phyloP scores from a whole-genome alignment of 2,797 vertebrate species.

The Fundulus diaphanus region DNA sequence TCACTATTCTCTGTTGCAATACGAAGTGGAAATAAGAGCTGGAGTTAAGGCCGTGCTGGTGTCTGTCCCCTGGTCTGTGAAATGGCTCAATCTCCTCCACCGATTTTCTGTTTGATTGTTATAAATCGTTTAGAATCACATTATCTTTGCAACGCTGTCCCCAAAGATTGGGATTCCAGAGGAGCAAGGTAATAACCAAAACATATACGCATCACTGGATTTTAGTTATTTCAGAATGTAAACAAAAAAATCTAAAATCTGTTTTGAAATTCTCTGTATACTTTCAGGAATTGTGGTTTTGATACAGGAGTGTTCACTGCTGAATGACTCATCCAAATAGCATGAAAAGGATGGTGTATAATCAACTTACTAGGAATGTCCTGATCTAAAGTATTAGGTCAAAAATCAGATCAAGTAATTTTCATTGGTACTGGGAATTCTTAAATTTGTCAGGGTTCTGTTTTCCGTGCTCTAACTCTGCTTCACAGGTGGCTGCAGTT shows the following conservation, averaged over 20 bases:
- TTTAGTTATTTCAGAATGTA: neutral
- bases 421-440: too few species aligned
- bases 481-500: too few species aligned
- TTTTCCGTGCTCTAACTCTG: too few species aligned
- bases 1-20: conserved; percentile 74
- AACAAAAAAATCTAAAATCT: neutral
- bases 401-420: too few species aligned
- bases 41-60: conserved; percentile 66
- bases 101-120: conserved; percentile 68
- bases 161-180: conserved; percentile 37
- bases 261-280: too few species aligned
- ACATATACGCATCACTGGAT: neutral
- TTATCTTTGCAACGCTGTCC: conserved; percentile 65
- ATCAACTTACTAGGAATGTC: too few species aligned
- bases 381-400: too few species aligned
- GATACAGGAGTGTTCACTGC: too few species aligned
- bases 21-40: conserved; percentile 70
- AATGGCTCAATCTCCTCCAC: conserved; percentile 72
- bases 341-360: too few species aligned
- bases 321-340: too few species aligned
- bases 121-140: conserved; percentile 75
- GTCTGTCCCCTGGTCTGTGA: conserved; percentile 72
- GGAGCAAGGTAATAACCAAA: neutral
- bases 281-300: too few species aligned
- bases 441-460: too few species aligned